Percentiles rank a stretch among this genome's conserved stretches.
Conservation (phyloP, 2,888 invertebrate species). For the Augochlorella aurata region DNA sequence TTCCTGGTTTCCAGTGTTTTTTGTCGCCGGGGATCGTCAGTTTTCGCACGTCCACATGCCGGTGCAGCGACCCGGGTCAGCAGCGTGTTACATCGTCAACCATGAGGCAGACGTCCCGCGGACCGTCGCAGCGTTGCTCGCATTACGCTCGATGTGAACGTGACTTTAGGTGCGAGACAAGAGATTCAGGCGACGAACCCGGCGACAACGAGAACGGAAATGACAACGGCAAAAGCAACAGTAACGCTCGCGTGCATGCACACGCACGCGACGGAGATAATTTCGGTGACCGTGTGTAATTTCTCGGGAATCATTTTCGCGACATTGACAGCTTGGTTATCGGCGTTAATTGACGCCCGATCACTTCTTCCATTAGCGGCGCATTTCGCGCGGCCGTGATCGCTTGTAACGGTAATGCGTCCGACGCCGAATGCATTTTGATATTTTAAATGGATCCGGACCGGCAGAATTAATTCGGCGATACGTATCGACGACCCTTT, state of each 20-base stretch:
- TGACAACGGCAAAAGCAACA: not conserved
- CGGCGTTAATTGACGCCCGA: constrained; percentile 58
- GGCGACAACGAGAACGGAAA: not conserved
- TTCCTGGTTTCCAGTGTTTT: constrained; percentile 20
- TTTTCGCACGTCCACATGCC: constrained; percentile 38
- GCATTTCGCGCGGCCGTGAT: constrained; percentile 14
- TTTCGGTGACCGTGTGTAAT: constrained; percentile 30
- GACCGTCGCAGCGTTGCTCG: constrained; percentile 29
- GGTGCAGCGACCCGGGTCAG: not conserved
- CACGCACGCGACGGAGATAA: not conserved
- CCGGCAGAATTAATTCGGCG: constrained; percentile 49
- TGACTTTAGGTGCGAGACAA: constrained; percentile 41
- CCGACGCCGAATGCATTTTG: constrained; percentile 47
- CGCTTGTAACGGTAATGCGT: constrained; percentile 14
- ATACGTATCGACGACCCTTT: not conserved
- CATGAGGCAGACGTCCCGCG: constrained; percentile 23
- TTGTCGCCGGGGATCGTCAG: constrained; percentile 27
- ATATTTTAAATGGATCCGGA: constrained; percentile 42
- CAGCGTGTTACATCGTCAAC: constrained; percentile 10
- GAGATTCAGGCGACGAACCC: not conserved
- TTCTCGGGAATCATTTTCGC: constrained; percentile 46
- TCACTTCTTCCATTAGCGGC: constrained; percentile 56
- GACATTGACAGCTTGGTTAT: constrained; percentile 51
- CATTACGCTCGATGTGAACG: constrained; percentile 46
- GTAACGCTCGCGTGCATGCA: not conserved